Percentiles rank a stretch among this genome's conserved stretches.
phyloP scores from a whole-genome alignment of 2,113 vertebrate species.

The Pica pica region DNA sequence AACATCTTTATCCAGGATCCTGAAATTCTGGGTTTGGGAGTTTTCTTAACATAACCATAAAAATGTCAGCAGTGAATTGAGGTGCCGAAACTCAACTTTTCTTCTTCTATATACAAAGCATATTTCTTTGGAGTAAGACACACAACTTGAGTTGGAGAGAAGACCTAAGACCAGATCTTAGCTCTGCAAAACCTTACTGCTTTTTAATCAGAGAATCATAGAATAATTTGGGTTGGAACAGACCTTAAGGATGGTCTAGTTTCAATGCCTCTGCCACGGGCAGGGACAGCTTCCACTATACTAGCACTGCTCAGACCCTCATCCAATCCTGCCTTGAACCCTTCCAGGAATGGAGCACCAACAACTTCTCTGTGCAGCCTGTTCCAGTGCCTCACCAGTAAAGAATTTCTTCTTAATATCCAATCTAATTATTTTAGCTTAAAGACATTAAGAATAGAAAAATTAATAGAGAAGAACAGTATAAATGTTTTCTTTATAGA shows the following conservation, averaged over 20 bases:
- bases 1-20: background rate
- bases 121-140: background rate
- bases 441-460: background rate
- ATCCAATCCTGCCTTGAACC: background rate
- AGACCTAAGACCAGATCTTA: background rate
- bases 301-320: background rate
- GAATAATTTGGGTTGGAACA: background rate
- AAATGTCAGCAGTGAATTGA: conserved; percentile 11
- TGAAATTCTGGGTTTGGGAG: conserved; percentile 10
- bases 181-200: background rate
- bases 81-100: background rate
- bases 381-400: background rate
- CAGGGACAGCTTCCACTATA: background rate
- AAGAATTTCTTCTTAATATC: background rate
- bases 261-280: background rate
- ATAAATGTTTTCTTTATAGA: background rate
- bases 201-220: background rate
- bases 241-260: background rate
- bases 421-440: background rate
- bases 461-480: background rate
- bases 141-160: background rate
- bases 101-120: background rate
- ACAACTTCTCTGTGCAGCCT: background rate
- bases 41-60: conserved; percentile 38
- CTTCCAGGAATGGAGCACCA: background rate